These are phyloP conservation scores for Esox niger DNA, from an alignment of 2,113 vertebrate genomes.

Conservation along the genomic window DNA sequence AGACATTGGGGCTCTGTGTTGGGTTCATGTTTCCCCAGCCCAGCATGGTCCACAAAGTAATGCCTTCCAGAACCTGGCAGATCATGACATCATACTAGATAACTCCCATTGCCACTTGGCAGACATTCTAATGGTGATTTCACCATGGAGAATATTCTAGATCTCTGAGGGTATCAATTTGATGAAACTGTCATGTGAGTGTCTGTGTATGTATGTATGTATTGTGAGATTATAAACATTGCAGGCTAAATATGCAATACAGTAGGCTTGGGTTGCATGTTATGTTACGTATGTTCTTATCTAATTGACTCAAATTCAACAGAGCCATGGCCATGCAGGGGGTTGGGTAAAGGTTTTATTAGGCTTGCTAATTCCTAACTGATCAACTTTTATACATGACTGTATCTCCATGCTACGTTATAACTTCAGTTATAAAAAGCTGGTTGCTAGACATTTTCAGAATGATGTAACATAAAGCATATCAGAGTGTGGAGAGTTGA, in stretches of 20 bases:
- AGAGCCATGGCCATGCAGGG: background rate
- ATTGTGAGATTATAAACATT: no score
- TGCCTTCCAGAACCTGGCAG: slow-evolving; percentile 53
- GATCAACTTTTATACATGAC: background rate
- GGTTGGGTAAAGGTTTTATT: background rate
- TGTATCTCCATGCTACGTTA: background rate
- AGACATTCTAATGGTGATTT: slow-evolving; percentile 28
- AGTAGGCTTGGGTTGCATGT: no score
- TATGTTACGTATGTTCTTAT: no score
- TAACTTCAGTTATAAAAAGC: background rate
- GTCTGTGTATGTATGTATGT: no score
- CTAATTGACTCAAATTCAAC: background rate
- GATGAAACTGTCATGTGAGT: background rate
- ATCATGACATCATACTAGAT: slow-evolving; percentile 46
- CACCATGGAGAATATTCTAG: background rate
- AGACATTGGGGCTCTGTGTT: slow-evolving; percentile 44
- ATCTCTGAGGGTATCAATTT: background rate
- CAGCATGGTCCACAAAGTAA: slow-evolving; percentile 30
- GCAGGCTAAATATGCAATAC: no score
- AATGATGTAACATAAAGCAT: slow-evolving; percentile 10
- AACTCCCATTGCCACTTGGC: slow-evolving; percentile 29
- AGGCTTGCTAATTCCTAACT: background rate
- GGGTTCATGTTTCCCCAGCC: slow-evolving; percentile 36
- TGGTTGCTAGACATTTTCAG: background rate
- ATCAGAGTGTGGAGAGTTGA: background rate